Percentiles rank a stretch among this genome's conserved stretches.
phyloP scores from a whole-genome alignment of 2,797 vertebrate genomes.

The Novumbra hubbsi region DNA sequence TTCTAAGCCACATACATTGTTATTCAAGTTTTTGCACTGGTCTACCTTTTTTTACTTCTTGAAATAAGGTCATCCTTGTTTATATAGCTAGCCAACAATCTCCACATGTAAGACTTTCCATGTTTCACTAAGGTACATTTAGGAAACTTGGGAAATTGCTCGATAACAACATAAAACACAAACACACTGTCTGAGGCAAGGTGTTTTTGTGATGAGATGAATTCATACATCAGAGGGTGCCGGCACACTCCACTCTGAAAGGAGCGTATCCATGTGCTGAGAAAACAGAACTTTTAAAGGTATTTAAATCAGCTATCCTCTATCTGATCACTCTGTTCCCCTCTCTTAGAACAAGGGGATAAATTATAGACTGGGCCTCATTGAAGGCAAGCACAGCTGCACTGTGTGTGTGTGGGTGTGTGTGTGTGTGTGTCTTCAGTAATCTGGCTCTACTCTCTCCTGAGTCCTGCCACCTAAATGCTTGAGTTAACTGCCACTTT shows the following conservation, averaged over 20 bases:
- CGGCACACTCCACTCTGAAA: conserved; percentile 28
- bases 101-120: neutral
- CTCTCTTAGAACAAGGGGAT: conserved; percentile 39
- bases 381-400: conserved; percentile 22
- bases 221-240: conserved; percentile 3
- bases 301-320: conserved; percentile 50
- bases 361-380: conserved; percentile 31
- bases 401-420: conserved; percentile 11
- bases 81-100: neutral
- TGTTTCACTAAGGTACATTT: neutral
- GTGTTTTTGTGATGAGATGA: neutral
- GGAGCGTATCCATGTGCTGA: neutral
- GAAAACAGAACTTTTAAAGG: conserved; percentile 46
- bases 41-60: neutral
- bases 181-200: neutral
- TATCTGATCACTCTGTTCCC: conserved; percentile 39
- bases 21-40: neutral
- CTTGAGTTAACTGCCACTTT: conserved; percentile 5
- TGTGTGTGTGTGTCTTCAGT: conserved; percentile 2
- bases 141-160: neutral
- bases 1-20: neutral
- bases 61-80: neutral
- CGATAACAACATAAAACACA: neutral
- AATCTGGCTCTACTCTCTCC: conserved; percentile 7
- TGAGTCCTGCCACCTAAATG: neutral